Conservation (phyloP, 1,140 invertebrate species). For the Drosophila suzukii region DNA sequence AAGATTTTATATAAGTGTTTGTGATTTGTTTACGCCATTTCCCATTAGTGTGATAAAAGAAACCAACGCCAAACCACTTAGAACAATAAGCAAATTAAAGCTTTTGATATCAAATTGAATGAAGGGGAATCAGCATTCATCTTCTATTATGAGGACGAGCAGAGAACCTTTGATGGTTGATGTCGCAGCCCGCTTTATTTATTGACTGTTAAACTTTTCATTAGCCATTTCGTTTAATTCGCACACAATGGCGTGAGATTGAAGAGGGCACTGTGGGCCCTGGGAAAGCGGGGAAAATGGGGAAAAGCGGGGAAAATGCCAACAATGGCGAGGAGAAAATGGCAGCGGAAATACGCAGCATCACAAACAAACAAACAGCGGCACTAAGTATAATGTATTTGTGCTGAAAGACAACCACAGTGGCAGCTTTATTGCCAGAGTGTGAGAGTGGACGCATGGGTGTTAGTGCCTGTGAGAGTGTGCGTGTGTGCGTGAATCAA, state of each 20-base stretch:
- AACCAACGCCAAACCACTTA: not conserved
- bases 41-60: not conserved
- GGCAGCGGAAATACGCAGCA: conserved; percentile 54
- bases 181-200: conserved; percentile 57
- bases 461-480: no score
- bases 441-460: conserved; percentile 21
- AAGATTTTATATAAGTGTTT: not conserved
- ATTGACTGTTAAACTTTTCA: conserved; percentile 82
- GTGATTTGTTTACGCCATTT: not conserved
- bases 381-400: conserved; percentile 79
- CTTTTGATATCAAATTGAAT: conserved; percentile 5
- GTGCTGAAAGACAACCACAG: conserved; percentile 73
- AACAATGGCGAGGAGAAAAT: conserved; percentile 48
- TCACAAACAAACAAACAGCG: conserved; percentile 42
- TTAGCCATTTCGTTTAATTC: conserved; percentile 82
- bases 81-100: conserved; percentile 10
- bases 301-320: conserved; percentile 6
- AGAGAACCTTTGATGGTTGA: conserved; percentile 13
- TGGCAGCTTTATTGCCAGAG: conserved; percentile 70
- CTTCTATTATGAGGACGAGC: not conserved
- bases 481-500: conserved; percentile 32
- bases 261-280: conserved; percentile 32
- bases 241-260: conserved; percentile 75
- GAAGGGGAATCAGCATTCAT: conserved; percentile 9
- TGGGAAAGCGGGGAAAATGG: not conserved